Evolutionary conservation across 1,140 invertebrate genomes (phyloP).

Genomic region (Anagrus nilaparvatae): DNA sequence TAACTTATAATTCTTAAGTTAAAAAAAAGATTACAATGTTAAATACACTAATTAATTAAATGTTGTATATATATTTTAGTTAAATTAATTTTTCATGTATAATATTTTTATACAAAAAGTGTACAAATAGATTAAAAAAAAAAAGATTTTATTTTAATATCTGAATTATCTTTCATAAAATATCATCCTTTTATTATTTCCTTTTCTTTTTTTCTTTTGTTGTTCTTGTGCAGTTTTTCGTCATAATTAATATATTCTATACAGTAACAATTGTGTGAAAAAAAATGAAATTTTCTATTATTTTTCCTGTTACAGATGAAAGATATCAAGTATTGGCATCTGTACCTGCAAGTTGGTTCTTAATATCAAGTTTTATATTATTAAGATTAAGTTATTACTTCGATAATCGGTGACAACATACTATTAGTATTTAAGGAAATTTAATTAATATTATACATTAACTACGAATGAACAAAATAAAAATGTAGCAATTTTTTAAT

Average conservation of each 20-base stretch:
- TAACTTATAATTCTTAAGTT: no score
- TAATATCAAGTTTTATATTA: constrained; percentile 55
- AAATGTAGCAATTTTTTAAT: no score
- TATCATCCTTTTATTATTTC: background rate
- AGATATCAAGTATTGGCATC: constrained; percentile 60
- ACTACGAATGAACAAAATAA: no score
- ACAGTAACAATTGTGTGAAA: background rate
- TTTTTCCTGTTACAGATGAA: constrained; percentile 52
- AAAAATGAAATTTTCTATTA: constrained; percentile 7
- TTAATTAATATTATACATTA: no score
- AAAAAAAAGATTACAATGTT: no score
- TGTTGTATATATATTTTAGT: no score
- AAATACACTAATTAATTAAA: no score
- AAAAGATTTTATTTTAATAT: no score
- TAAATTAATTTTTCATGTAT: no score
- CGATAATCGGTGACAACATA: constrained; percentile 31
- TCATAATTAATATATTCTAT: no score
- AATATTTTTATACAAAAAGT: no score
- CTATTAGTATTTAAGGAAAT: background rate
- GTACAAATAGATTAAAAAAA: no score
- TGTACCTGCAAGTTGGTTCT: constrained; percentile 55
- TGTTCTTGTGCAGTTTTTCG: background rate
- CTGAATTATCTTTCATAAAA: constrained; percentile 6
- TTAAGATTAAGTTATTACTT: constrained; percentile 39
- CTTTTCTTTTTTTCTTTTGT: background rate